Base-by-base conservation (phyloP, 92 coral and sea anemone species). In the Zoanthus sansibaricus region DNA sequence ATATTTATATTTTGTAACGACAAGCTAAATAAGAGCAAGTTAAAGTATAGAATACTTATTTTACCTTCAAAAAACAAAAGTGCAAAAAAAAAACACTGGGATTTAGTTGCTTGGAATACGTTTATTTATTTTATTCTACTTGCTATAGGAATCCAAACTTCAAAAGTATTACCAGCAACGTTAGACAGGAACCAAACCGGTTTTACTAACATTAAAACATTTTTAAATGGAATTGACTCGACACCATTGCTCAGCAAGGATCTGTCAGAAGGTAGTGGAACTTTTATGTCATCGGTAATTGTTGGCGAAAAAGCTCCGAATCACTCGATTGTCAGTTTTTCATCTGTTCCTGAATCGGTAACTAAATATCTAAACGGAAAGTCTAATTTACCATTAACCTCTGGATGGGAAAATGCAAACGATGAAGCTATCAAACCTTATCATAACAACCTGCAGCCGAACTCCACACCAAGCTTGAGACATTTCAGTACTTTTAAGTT, bases 101-200 rank as follows among this genome's bases (percentile, higher is more conserved):
- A 49, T 49, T 7, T 49, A 49, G 7, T 49, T 49, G 55, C 55
- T 49, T 49, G 7, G 7, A 49, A 2, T 5, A 9, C 55, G 55
- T 3, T 49, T 49, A 49, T 49, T 49, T 17, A 18, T 66, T 67
- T 47, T 42, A 33, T 64, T 66, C 45, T 49, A 33, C 75, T 80
- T 21, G 75, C 18, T 48, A 79, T 73, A 79, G 84, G 84, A 64
- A 79, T 3, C 13, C 84, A 62, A 59, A 72, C 32, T 54, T 8
- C 49, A 42, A 42, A 64, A 9, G 52, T 58, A 54, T 67, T 75
- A 18, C 62, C 72, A 62, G 7, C 75, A 16, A 5, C 46, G 46
- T 6, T 67, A n/a, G 14, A 17, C 25, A 67, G 25, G 45, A 47
- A 25, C 21, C 47, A 21, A 6, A 48, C n/a, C 7, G 37, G 75